phyloP scores from a whole-genome alignment of 2,797 vertebrate genomes.

The Tarsius wallacei region DNA sequence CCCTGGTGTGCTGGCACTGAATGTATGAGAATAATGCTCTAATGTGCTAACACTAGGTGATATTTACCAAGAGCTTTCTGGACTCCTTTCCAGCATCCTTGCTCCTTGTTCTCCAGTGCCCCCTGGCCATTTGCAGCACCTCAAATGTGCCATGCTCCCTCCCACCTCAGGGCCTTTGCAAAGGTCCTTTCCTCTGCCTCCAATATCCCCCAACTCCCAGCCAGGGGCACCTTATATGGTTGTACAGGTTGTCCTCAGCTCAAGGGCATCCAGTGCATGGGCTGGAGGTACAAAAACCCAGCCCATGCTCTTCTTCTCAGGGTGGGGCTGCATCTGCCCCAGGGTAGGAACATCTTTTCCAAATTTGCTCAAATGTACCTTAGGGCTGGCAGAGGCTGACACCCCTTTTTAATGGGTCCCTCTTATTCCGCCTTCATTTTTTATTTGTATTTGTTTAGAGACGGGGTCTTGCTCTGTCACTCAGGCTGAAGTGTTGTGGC shows the following conservation, averaged over 20 bases:
- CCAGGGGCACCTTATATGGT: rapidly evolving
- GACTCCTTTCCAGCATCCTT: not conserved
- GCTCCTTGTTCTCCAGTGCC: not conserved
- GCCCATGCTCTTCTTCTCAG: not conserved
- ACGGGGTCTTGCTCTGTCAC: too few species aligned
- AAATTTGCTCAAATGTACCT: not conserved
- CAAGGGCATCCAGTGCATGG: not conserved
- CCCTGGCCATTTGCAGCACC: not conserved
- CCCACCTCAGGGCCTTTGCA: not conserved
- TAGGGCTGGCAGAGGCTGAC: not conserved
- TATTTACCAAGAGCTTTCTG: not conserved
- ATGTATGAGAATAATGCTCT: not conserved
- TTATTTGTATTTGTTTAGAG: too few species aligned
- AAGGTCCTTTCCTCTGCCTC: not conserved
- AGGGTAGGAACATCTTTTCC: not conserved
- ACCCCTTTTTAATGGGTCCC: not conserved
- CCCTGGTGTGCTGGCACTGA: not conserved
- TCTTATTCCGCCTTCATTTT: not conserved
- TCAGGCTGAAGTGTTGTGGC: too few species aligned
- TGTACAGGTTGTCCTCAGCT: not conserved
- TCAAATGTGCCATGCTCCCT: not conserved
- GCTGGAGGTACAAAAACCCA: not conserved
- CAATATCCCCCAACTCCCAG: not conserved
- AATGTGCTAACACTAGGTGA: rapidly evolving
- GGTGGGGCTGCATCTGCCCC: not conserved